A percentile compares a stretch with the other conserved stretches of the same genome.
Evolutionary conservation across 2,888 invertebrate species (phyloP).

Genomic region (Pseudococcus longispinus): DNA sequence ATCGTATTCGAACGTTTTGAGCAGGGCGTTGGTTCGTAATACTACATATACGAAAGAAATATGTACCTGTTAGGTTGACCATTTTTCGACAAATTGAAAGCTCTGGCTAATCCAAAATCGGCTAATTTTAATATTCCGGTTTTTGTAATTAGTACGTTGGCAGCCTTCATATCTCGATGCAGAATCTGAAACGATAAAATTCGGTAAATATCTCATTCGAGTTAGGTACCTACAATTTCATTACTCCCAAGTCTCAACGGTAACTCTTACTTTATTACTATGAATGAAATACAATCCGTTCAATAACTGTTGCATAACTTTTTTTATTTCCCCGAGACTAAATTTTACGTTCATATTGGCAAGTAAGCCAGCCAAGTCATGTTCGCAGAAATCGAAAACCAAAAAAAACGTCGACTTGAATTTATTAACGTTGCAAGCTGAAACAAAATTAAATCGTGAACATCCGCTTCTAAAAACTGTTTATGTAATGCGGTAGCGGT

Average conservation of each 20-base stretch:
- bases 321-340: conserved; percentile 94
- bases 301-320: conserved; percentile 84
- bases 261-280: conserved; percentile 77
- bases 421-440: conserved; percentile 72
- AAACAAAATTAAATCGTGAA: background rate
- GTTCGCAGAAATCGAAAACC: conserved; percentile 98
- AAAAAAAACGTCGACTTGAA: conserved; percentile 90
- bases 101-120: conserved; percentile 96
- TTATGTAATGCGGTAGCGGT: background rate
- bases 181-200: conserved; percentile 68
- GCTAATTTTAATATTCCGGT: conserved; percentile 93
- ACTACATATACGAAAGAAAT: background rate
- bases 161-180: conserved; percentile 98
- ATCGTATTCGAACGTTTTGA: background rate
- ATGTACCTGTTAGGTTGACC: conserved; percentile 76
- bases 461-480: background rate
- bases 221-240: background rate
- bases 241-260: too few species aligned
- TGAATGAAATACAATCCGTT: conserved; percentile 96
- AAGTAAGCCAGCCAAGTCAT: conserved; percentile 94
- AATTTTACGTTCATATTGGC: conserved; percentile 96
- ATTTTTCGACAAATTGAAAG: conserved; percentile 87
- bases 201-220: background rate
- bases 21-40: too few species aligned
- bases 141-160: conserved; percentile 96